Evolutionary conservation across 2,113 vertebrate species (phyloP).

Genomic region (Natator depressus): DNA sequence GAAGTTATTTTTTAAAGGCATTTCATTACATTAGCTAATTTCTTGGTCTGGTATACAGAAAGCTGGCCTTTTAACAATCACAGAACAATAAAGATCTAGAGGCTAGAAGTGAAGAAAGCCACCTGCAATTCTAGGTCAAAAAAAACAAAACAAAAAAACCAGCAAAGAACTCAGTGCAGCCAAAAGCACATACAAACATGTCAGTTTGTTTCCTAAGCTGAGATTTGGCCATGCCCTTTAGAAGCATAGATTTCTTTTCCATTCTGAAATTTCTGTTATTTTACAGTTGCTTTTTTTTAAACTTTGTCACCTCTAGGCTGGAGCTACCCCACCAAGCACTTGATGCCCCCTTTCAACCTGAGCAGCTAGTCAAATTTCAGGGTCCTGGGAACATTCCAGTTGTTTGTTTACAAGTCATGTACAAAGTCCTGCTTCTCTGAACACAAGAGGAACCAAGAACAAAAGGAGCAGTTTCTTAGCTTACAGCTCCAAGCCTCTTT

Average conservation of each 20-base stretch:
- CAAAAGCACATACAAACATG: not conserved
- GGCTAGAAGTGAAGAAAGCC: constrained; percentile 53
- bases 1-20: constrained; percentile 39
- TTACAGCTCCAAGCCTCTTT: not conserved
- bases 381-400: not conserved
- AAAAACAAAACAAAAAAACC: not conserved
- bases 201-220: constrained; percentile 11
- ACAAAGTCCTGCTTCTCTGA: not conserved
- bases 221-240: not conserved
- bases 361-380: not conserved
- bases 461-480: not conserved
- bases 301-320: not conserved
- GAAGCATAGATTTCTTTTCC: constrained; percentile 10
- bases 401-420: not conserved
- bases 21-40: constrained; percentile 48
- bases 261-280: not conserved
- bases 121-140: constrained; percentile 39
- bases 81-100: constrained; percentile 5
- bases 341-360: not conserved
- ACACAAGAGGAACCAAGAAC: not conserved
- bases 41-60: constrained; percentile 40
- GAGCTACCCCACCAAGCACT: not conserved
- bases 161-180: constrained; percentile 27
- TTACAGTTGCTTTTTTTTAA: not conserved
- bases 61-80: constrained; percentile 1